A percentile compares a stretch with the other conserved stretches of the same genome.
Evolutionary conservation across 2,113 vertebrate species (phyloP).

Genomic region (Telmatochromis sp.): DNA sequence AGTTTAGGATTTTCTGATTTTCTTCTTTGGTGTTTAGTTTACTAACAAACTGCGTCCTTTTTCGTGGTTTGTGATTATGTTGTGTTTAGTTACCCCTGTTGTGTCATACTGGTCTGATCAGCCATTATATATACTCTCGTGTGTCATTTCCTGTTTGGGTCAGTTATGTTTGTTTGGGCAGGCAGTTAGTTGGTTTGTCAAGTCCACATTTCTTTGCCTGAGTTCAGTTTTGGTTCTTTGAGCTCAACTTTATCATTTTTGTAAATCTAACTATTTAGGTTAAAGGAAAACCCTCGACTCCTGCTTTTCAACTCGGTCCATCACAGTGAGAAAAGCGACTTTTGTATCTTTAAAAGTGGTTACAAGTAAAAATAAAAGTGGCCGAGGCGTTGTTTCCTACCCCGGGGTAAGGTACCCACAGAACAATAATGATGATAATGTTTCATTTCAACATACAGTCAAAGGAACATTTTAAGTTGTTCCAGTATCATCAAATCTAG

Average conservation of each 20-base stretch:
- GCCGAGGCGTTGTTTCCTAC: not conserved
- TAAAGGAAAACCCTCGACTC: not conserved
- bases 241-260: fast-evolving
- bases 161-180: not conserved
- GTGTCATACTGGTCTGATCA: not conserved
- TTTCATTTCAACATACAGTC: not conserved
- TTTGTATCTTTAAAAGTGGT: not conserved
- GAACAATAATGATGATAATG: not conserved
- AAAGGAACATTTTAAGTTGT: not conserved
- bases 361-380: not conserved
- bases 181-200: not conserved
- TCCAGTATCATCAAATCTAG: not conserved
- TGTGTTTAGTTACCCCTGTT: not conserved
- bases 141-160: not conserved
- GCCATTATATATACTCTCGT: not conserved
- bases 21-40: not conserved
- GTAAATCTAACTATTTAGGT: fast-evolving
- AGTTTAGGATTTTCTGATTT: not conserved
- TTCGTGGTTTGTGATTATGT: fast-evolving
- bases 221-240: not conserved
- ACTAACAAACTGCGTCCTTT: not conserved
- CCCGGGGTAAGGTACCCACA: not conserved
- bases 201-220: not conserved
- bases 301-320: not conserved
- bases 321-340: not conserved